These are phyloP conservation scores for Perccottus glenii DNA, from an alignment of 2,113 vertebrate species.

Conservation along the genomic window DNA sequence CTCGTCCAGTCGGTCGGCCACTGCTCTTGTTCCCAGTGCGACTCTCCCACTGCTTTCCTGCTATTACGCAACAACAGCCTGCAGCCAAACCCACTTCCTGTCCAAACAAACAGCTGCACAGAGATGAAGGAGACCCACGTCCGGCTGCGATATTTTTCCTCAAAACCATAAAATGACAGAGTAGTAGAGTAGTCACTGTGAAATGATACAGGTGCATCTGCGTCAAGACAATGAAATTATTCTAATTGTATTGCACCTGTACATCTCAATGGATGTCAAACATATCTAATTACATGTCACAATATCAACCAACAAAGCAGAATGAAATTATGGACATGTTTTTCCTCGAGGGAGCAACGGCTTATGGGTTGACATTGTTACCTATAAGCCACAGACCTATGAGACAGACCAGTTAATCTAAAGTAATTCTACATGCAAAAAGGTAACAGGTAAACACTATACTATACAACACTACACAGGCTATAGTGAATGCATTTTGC, in stretches of 20 bases:
- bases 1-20: not conserved
- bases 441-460: too few species aligned
- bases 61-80: constrained; percentile 40
- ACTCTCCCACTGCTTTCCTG: constrained; percentile 52
- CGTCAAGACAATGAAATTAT: not conserved
- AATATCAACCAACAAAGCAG: not conserved
- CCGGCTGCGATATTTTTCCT: constrained; percentile 15
- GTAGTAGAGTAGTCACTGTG: too few species aligned
- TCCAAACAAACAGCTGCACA: constrained; percentile 38
- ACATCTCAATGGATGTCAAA: not conserved
- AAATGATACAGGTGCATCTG: not conserved
- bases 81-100: constrained; percentile 35
- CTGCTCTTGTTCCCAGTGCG: constrained; percentile 10
- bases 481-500: too few species aligned
- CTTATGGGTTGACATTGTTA: too few species aligned
- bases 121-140: constrained; percentile 10
- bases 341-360: not conserved
- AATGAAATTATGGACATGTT: not conserved
- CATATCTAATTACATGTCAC: not conserved
- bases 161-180: too few species aligned
- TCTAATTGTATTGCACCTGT: not conserved
- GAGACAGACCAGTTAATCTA: too few species aligned
- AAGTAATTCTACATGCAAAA: too few species aligned
- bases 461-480: too few species aligned
- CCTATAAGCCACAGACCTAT: too few species aligned